Base-by-base conservation (phyloP, 2,113 vertebrate genomes). In the Panthera tigris region DNA sequence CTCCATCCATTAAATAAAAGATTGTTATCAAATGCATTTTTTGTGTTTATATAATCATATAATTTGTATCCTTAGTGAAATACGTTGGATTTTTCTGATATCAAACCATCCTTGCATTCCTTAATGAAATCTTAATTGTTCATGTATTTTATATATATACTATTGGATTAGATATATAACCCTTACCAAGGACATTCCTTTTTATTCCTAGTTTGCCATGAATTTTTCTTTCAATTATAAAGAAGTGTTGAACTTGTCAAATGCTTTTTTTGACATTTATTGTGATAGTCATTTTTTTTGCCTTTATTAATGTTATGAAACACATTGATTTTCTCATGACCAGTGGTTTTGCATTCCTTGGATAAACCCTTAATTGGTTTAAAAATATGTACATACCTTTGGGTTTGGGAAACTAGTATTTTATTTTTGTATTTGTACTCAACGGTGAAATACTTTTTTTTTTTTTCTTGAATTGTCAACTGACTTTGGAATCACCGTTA, bases 141-240 rank as follows among this genome's bases (percentile, higher is more conserved):
- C 23, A 23, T 69, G 25, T 33, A 57, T 36, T 21, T 82, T 9
- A 25, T 61, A 36, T 57, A 78, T 21, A 39, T 4, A 78, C 33
- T 27, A n/a, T 55, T 33, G 3, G 31, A 8, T 65, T 84, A 89
- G n/a, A 65, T 66, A 19, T 39, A 82, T 61, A 65, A 84, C 10
- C 7, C 57, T 85, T 83, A 71, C 15, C 81, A 65, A 68, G 45
- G 19, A 48, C 15, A 65, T 81, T 83, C 19, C 45, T 23, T 81
- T 80, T 55, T 71, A n/a, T 36, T 96, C 27, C 33, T 93, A 29
- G 69, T 41, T 95, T 69, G 8, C 29, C 55, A 29, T 61, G 19
- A 79, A 9, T 63, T 88, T 92, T 68, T 76, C 36, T 90, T 85
- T 96, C 73, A 93, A 29, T 90, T 81, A 57, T 81, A 81, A 86